phyloP scores from a whole-genome alignment of 1,140 invertebrate species.

The Diorhabda carinulata region DNA sequence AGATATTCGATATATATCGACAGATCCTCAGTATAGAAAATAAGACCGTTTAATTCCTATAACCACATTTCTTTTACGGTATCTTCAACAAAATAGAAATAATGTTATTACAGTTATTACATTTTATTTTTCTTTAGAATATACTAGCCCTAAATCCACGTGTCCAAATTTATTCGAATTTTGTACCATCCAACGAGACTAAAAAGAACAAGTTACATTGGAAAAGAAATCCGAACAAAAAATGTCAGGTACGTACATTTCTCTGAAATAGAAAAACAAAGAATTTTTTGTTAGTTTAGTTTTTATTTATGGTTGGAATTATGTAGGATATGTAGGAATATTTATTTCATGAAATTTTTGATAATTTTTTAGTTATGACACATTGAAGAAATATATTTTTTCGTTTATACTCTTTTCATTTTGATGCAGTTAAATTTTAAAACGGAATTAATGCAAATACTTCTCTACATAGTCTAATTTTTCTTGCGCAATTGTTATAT shows the following conservation, averaged over 20 bases:
- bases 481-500: too few species aligned
- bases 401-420: neutral
- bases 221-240: conserved; percentile 88
- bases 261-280: neutral
- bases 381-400: neutral
- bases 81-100: conserved; percentile 6
- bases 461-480: too few species aligned
- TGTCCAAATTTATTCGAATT: conserved; percentile 65
- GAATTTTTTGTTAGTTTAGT: neutral
- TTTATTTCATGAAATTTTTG: neutral
- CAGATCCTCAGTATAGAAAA: too few species aligned
- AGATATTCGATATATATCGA: too few species aligned
- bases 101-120: conserved; percentile 5
- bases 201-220: conserved; percentile 88
- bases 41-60: too few species aligned
- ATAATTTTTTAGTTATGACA: neutral
- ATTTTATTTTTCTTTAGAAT: conserved; percentile 59
- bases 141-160: conserved; percentile 82
- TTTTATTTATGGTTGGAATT: neutral
- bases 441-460: neutral
- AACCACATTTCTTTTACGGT: neutral
- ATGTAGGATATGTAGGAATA: neutral
- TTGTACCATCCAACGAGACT: conserved; percentile 76
- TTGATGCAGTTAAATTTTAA: conserved; percentile 6
- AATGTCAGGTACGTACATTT: conserved; percentile 69